Conservation (phyloP, 1,140 invertebrate genomes). For the Pachyrhynchus sulphureomaculatus region DNA sequence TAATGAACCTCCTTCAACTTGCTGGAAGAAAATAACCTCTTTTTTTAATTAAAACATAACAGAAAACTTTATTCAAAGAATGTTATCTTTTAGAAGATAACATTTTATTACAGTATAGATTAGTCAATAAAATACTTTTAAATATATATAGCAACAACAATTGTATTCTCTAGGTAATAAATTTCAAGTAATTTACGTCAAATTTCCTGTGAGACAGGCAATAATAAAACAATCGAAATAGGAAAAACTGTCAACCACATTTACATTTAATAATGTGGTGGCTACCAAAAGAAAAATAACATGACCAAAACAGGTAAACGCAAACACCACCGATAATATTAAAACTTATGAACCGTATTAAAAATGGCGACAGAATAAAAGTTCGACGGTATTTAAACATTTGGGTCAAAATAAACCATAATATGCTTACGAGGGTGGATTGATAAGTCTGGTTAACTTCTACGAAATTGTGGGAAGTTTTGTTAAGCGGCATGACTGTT, state of each 20-base stretch:
- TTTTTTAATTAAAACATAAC: no score
- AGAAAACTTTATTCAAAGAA: no score
- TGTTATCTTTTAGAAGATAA: no score
- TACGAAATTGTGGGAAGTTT: no score
- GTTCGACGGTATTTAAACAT: constrained; percentile 10
- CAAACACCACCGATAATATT: constrained; percentile 2
- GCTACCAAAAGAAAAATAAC: constrained; percentile 6
- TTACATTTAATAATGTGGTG: background rate
- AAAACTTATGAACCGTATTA: constrained; percentile 7
- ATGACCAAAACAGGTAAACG: constrained; percentile 18
- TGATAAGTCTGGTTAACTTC: no score
- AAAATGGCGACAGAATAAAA: background rate
- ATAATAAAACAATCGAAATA: background rate
- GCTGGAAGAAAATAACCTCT: no score
- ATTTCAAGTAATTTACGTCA: background rate
- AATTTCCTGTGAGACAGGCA: background rate
- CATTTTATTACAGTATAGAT: no score
- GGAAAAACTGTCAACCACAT: background rate
- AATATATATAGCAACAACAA: no score
- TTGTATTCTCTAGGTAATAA: no score
- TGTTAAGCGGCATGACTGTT: no score
- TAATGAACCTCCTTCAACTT: no score
- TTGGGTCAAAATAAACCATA: constrained; percentile 4
- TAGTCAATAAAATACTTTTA: no score
- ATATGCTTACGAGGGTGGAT: background rate